Base-by-base conservation (phyloP, 2,113 vertebrate genomes). In the Promerops cafer region DNA sequence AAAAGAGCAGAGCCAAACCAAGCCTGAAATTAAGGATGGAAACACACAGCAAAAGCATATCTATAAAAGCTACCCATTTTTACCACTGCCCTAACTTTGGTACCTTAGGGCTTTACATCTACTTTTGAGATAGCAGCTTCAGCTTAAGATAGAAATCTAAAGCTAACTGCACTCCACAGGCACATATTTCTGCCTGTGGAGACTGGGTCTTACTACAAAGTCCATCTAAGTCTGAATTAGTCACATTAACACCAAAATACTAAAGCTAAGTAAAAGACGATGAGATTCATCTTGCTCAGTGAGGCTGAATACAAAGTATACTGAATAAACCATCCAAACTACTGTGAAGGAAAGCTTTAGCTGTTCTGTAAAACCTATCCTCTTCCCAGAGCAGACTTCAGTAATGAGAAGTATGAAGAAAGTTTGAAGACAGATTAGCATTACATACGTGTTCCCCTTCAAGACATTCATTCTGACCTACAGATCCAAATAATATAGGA, bases 1-100 rank as follows among this genome's bases (percentile, higher is more conserved):
- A 89, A 81, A 91, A 94, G 69, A 87, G 81, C 33, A 90, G 84
- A 94, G 37, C 42, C 47, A 96, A 91, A 90, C 45, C 61, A 82
- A 90, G 42, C 42, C 40, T 72, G 45, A 89, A 89, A 57, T 45
- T 74, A 88, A 83, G 35, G 35, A 56, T 0, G 0, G 12, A 92
- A 94, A 69, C 35, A 83, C 16, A 56, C 2, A 93, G 44, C 31
- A 93, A 80, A 88, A 83, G 33, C 11, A 1, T 17, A 83, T n/a
- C 45, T 82, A 61, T 42, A 76, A 64, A 87, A 88, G 22, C 26
- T 68, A 71, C 10, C 10, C 20, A 37, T 49, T 88, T 85, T 79
- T 76, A 85, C 20, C 10, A 5, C 27, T 5, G 1, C 33, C 22
- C 26, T 85, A 53, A 44, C 26, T 76, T 60, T 15, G 24, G 30